phyloP scores from a whole-genome alignment of 2,888 invertebrate genomes.

The Nephrocerus scutellatus region DNA sequence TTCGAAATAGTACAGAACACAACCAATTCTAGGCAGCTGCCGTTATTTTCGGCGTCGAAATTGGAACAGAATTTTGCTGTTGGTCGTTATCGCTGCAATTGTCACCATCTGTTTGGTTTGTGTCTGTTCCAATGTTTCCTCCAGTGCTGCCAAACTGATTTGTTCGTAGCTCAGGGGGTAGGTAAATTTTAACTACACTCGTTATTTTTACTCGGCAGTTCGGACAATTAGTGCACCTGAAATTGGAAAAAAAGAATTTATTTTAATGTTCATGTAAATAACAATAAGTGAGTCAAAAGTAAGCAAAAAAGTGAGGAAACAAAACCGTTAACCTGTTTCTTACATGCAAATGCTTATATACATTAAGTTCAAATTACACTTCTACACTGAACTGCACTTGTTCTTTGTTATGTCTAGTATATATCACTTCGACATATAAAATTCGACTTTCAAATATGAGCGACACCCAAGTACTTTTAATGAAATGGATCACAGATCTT shows the following conservation, averaged over 20 bases:
- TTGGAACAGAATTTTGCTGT: constrained; percentile 18
- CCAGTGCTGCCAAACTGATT: constrained; percentile 21
- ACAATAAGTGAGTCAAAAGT: neutral
- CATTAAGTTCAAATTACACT: too few species aligned
- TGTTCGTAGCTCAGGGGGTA: constrained; percentile 43
- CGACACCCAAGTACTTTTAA: too few species aligned
- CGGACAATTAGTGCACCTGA: constrained; percentile 45
- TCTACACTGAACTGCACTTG: too few species aligned
- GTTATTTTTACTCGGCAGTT: constrained; percentile 44
- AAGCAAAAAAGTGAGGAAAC: neutral
- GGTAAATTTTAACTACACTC: constrained; percentile 43
- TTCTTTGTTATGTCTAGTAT: too few species aligned
- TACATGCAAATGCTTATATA: too few species aligned
- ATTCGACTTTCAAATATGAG: too few species aligned
- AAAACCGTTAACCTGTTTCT: too few species aligned
- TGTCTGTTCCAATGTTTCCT: constrained; percentile 5
- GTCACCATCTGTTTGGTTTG: constrained; percentile 8
- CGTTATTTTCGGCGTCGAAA: constrained; percentile 30
- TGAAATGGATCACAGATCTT: too few species aligned
- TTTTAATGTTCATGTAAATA: neutral
- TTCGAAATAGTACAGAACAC: constrained; percentile 42
- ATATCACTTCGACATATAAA: too few species aligned
- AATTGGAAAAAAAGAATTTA: constrained; percentile 15
- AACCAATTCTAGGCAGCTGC: constrained; percentile 41
- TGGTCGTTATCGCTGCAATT: constrained; percentile 13